These are phyloP conservation scores for Fulmarus glacialis DNA, from an alignment of 2,113 vertebrate species.

Conservation along the genomic window DNA sequence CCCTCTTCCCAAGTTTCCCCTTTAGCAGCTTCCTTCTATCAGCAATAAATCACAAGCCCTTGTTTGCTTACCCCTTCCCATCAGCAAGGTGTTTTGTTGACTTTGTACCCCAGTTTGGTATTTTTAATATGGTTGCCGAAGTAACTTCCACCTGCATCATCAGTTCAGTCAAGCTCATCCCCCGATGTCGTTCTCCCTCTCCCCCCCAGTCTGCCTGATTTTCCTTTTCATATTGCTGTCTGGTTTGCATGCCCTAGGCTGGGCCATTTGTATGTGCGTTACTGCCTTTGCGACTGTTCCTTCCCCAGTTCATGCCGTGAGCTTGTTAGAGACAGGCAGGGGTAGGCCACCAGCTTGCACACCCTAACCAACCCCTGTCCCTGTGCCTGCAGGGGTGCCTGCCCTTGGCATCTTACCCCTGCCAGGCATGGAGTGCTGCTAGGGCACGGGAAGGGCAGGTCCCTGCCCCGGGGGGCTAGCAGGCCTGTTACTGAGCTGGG, in stretches of 20 bases:
- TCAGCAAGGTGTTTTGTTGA: neutral
- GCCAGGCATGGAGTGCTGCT: neutral
- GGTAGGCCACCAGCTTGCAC: too few relatives aligned
- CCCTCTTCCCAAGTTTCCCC: neutral
- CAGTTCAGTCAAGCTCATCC: neutral
- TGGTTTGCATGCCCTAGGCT: neutral
- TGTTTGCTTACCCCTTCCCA: neutral
- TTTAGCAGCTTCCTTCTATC: neutral
- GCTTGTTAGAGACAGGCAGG: neutral
- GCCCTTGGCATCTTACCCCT: neutral
- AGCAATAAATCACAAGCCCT: neutral
- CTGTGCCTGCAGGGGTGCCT: neutral
- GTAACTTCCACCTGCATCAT: neutral
- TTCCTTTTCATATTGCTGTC: neutral
- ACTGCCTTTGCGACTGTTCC: neutral
- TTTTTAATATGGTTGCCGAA: neutral
- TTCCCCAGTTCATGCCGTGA: neutral
- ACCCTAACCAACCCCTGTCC: rapidly evolving
- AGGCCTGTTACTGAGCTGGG: neutral
- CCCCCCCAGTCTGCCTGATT: neutral
- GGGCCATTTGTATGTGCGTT: neutral
- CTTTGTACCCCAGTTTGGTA: neutral
- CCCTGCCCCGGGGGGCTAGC: neutral
- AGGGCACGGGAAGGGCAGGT: neutral
- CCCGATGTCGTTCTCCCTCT: too few relatives aligned